These are phyloP conservation scores for Neria commutata DNA, from an alignment of 2,888 invertebrate genomes.

Conservation along the genomic window DNA sequence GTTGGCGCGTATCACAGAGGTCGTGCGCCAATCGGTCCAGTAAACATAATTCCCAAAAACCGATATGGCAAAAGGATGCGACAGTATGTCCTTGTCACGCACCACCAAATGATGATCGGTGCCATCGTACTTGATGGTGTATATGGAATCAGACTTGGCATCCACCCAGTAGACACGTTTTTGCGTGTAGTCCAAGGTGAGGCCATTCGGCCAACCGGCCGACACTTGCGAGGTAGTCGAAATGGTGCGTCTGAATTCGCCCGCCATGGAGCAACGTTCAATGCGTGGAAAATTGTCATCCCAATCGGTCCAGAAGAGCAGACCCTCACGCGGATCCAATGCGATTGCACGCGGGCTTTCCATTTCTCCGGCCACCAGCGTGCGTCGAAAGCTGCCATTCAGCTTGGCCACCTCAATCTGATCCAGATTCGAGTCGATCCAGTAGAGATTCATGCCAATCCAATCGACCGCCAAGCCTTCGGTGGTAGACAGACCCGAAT, in stretches of 20 bases:
- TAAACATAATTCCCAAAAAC: constrained; percentile 86
- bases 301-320: constrained; percentile 90
- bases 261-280: constrained; percentile 82
- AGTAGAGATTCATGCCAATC: constrained; percentile 85
- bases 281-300: constrained; percentile 78
- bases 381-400: constrained; percentile 77
- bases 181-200: constrained; percentile 78
- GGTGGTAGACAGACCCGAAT: constrained; percentile 82
- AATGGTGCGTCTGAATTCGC: constrained; percentile 68
- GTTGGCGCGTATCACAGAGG: constrained; percentile 83
- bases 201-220: constrained; percentile 85
- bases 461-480: constrained; percentile 91
- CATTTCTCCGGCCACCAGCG: constrained; percentile 81
- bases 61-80: constrained; percentile 89
- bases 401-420: constrained; percentile 82
- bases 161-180: constrained; percentile 84
- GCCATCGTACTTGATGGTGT: constrained; percentile 83
- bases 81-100: constrained; percentile 74
- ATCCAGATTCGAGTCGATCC: constrained; percentile 84
- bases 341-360: constrained; percentile 84
- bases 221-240: constrained; percentile 60
- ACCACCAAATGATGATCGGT: constrained; percentile 69
- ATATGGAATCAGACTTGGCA: constrained; percentile 87
- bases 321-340: constrained; percentile 78
- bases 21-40: constrained; percentile 94